Base-by-base conservation (phyloP, 1,140 invertebrate genomes). In the Danaus melanippus region DNA sequence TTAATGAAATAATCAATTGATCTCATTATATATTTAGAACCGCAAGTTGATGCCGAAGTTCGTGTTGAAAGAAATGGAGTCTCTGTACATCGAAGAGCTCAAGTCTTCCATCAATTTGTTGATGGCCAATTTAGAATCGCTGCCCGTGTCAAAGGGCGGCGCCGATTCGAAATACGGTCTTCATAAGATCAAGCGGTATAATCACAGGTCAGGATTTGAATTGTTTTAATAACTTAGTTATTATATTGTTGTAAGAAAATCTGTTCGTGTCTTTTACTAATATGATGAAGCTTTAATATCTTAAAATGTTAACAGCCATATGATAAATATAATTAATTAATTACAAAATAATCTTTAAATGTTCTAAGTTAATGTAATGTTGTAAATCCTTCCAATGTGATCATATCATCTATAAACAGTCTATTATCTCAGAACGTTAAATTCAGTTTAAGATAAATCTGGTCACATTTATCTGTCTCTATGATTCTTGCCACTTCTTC, bases 51-150 rank as follows among this genome's bases (percentile, higher is more conserved):
- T 99, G 94, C 98, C 98, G 60, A 98, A 97, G 88, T 99, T 99
- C 91, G 97, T 99, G 51, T 90, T 99, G 50, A 99, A 99, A 91
- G 98, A 99, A 89, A 99, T 99, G 98, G 98, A 99, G 89, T 97
- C 95, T 46, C 91, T 99, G 71, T 99, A 99, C 89, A 94, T 99
- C 63, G 98, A 99, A 89, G 98, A 99, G 87, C 89, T 98, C 60
- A 97, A 98, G 87, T 93, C 96, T 61, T 97, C 97, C 60, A 99
- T 99, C 85, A 99, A 98, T 88, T 90, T 97, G 59, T 90, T 99
- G 66, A 99, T 99, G 96, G 95, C 95, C 50, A 99, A 99, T 91
- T 89, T 99, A 78, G 98, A 99, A 90, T 98, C 96, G 56, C 91
- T 99, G 58, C 98, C 98, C 41, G 98, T 99, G 50, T 98, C 97